Conservation (phyloP, 2,797 vertebrate genomes). For the Sitta carolinensis region DNA sequence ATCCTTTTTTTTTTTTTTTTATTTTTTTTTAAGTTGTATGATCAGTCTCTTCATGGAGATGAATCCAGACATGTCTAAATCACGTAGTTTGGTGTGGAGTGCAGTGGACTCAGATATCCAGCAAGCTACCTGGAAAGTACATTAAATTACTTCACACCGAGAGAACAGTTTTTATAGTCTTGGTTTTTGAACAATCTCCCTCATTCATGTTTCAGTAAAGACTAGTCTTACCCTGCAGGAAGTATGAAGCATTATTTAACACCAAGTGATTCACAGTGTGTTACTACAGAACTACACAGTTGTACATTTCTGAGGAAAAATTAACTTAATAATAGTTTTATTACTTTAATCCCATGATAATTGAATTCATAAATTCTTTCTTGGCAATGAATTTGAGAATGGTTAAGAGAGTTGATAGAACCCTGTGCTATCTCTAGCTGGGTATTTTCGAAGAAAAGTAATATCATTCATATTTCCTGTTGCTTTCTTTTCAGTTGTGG, state of each 20-base stretch:
- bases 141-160: background rate
- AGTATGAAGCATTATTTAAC: constrained; percentile 10
- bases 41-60: background rate
- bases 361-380: constrained; percentile 10
- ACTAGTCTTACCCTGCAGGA: background rate
- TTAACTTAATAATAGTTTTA: constrained; percentile 14
- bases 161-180: background rate
- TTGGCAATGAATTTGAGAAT: background rate
- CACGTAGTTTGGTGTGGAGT: background rate
- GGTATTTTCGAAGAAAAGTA: background rate
- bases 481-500: background rate
- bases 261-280: background rate
- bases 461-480: background rate
- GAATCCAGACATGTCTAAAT: background rate
- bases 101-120: background rate
- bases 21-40: background rate
- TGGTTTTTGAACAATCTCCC: background rate
- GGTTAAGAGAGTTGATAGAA: background rate
- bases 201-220: background rate
- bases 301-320: constrained; percentile 13
- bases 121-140: background rate
- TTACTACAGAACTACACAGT: background rate
- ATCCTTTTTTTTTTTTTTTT: background rate
- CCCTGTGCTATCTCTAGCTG: background rate
- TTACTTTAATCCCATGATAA: constrained; percentile 4